Evolutionary conservation across 1,140 invertebrate species (phyloP), one percentile per base, ranked within the genome.

Genomic region (Drosophila albomicans): DNA sequence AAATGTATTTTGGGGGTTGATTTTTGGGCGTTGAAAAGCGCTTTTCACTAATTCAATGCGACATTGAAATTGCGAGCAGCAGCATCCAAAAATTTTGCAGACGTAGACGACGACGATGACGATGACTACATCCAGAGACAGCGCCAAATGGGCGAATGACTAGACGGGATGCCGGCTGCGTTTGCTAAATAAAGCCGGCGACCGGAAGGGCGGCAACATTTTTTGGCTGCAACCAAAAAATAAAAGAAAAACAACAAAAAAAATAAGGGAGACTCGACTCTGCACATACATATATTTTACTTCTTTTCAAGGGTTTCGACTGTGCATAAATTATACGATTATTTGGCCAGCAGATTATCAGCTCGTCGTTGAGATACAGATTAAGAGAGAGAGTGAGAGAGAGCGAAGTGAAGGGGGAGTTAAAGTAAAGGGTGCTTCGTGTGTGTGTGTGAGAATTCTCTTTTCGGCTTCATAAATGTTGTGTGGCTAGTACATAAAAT

Each of bases 21-120:
- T 84, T 87, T 87, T 87, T 75, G 73, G 82, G 85, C 84, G 81
- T 89, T 85, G 84, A 88, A 88, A 41, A 88, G 84, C 81, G 84
- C 84, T 85, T 82, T 91, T 88, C 76, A 89, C 80, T 87, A 91
- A 91, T 87, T 91, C 90, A 91, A 91, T 87, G 80, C 90, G 85
- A 90, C 90, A 91, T 91, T 91, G 90, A 91, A 91, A 87, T 81
- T 75, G 75, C 45, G 63, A 71, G 75, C 75, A 71, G 75, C 75
- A 69, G 73, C 68, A 75, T 69, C 66, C 65, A 82, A 78, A 76
- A 75, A 67, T 56, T 20, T 25, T 86, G 77, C 82, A 74, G 77
- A 77, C 69, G 30, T 62, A 66, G 65, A 62, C 59, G 15, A 2
- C 1, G 1, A 20, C 16, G n/a, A 32, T 28, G 35, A 38, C 51